These are phyloP conservation scores for Hypercompe scribonia DNA, from an alignment of 2,888 invertebrate species.

Conservation along the genomic window DNA sequence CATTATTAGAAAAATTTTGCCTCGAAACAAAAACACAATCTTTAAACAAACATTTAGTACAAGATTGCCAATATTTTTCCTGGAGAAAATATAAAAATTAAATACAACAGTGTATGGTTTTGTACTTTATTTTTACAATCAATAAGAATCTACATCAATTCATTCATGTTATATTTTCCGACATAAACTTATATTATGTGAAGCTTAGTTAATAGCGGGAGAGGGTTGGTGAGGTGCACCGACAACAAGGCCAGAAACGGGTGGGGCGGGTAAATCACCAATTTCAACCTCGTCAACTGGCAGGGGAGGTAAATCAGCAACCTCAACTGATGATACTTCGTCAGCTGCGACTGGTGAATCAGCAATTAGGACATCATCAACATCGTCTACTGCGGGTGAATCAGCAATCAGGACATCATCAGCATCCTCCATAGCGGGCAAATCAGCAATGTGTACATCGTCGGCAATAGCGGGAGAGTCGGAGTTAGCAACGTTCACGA, in stretches of 20 bases:
- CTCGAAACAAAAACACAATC: no score
- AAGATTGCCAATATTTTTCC: no score
- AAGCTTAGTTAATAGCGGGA: background rate
- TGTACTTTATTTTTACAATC: no score
- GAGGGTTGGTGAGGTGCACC: background rate
- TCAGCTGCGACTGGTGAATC: no score
- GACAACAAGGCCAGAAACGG: background rate
- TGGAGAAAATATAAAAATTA: no score
- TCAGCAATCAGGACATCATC: slow-evolving; percentile 1
- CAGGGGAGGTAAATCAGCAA: slow-evolving; percentile 6
- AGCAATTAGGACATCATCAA: background rate
- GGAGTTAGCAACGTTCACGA: slow-evolving; percentile 49
- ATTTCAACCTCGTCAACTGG: background rate
- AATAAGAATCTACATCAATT: background rate
- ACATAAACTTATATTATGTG: no score
- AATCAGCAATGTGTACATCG: background rate
- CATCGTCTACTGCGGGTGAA: slow-evolving; percentile 4
- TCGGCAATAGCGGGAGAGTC: slow-evolving; percentile 18
- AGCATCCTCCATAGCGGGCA: background rate
- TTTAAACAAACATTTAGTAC: no score
- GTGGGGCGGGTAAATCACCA: background rate
- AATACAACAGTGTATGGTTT: no score
- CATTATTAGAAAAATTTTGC: no score
- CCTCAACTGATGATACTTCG: background rate
- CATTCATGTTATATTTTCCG: background rate